phyloP scores from a whole-genome alignment of 2,888 invertebrate genomes.

The Calliopum simillimum region DNA sequence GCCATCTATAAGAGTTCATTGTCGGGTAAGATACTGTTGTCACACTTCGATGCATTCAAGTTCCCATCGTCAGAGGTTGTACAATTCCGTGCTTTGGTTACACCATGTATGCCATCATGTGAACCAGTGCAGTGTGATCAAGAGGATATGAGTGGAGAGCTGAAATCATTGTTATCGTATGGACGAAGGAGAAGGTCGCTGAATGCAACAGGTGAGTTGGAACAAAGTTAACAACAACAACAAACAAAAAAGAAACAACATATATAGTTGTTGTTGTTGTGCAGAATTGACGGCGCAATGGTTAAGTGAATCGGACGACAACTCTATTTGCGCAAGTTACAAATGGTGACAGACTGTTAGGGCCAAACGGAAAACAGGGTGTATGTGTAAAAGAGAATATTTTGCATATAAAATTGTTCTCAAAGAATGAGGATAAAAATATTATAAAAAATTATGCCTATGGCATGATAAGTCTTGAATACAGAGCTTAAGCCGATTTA shows the following conservation, averaged over 20 bases:
- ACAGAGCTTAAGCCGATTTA: no score
- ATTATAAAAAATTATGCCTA: no score
- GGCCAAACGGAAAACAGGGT: no score
- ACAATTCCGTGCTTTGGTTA: slow-evolving; percentile 94
- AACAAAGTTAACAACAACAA: no score
- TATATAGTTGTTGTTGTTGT: background rate
- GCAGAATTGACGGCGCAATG: background rate
- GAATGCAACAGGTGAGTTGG: slow-evolving; percentile 63
- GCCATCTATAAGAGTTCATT: slow-evolving; percentile 85
- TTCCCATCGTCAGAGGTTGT: slow-evolving; percentile 95
- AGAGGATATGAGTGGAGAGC: slow-evolving; percentile 84
- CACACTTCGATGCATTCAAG: slow-evolving; percentile 96
- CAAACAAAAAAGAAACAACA: background rate
- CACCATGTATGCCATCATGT: slow-evolving; percentile 93
- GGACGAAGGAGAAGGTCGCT: slow-evolving; percentile 83
- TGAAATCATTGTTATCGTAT: slow-evolving; percentile 84
- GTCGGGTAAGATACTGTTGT: slow-evolving; percentile 85
- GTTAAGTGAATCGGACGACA: no score
- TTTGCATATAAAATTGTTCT: no score
- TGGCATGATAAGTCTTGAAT: no score
- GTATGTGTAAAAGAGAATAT: no score
- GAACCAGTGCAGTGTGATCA: slow-evolving; percentile 92
- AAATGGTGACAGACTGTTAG: no score
- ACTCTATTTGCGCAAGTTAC: no score
- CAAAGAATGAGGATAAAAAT: no score